Percentiles rank a stretch among this genome's conserved stretches.
Evolutionary conservation across 2,888 invertebrate species (phyloP).

Genomic region (Sthenelais limicola): DNA sequence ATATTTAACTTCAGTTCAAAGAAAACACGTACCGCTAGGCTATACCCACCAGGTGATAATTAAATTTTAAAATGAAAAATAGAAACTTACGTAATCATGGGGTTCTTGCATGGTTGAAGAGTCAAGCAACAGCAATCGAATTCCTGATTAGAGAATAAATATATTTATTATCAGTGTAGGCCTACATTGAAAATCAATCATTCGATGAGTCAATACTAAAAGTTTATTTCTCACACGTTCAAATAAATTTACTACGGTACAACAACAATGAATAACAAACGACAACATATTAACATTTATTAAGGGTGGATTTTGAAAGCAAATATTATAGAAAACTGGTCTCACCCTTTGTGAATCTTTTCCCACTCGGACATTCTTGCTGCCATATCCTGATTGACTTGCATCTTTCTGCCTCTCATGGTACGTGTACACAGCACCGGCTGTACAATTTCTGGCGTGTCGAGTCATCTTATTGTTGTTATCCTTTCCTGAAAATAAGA

Average conservation of each 20-base stretch:
- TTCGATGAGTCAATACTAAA: no score
- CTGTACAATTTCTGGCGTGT: slow-evolving; percentile 98
- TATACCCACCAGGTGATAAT: neutral
- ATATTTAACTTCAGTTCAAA: no score
- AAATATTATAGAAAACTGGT: neutral
- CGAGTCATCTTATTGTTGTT: slow-evolving; percentile 76
- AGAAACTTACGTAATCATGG: slow-evolving; percentile 84
- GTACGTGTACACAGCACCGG: slow-evolving; percentile 98
- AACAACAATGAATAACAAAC: no score
- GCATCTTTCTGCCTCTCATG: slow-evolving; percentile 98
- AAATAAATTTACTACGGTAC: no score
- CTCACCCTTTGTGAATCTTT: slow-evolving; percentile 87
- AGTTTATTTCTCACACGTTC: no score
- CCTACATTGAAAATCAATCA: no score
- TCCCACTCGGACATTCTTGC: slow-evolving; percentile 80
- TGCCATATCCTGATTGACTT: slow-evolving; percentile 89
- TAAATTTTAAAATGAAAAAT: neutral
- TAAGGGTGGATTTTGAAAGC: neutral
- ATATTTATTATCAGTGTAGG: neutral
- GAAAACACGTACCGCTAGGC: neutral
- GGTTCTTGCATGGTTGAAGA: slow-evolving; percentile 94
- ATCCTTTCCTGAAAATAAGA: no score
- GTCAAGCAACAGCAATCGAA: slow-evolving; percentile 98
- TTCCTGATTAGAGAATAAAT: slow-evolving; percentile 75
- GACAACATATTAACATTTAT: no score